A percentile compares a stretch with the other conserved stretches of the same genome.
phyloP scores from a whole-genome alignment of 92 coral and sea anemone genomes.

The Palythoa grandiflora region DNA sequence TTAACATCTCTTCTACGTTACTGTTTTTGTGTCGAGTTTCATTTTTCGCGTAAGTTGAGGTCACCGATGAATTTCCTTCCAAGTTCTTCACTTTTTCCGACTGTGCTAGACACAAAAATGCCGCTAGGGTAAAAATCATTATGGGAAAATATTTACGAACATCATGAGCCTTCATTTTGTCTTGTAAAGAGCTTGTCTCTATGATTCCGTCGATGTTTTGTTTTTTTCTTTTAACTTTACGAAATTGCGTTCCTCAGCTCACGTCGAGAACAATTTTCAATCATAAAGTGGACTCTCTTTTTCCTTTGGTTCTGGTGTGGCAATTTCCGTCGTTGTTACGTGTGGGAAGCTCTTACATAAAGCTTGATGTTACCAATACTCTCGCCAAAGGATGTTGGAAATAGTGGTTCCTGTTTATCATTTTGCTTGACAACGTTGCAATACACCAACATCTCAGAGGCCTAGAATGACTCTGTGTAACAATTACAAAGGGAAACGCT shows the following conservation, averaged over 20 bases:
- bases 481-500: background rate
- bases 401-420: slow-evolving; percentile 26
- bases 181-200: background rate
- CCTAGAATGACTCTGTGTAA: background rate
- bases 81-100: background rate
- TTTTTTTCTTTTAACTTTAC: too few species aligned
- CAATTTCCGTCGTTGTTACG: slow-evolving; percentile 2
- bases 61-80: background rate
- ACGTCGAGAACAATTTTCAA: background rate
- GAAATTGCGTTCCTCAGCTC: background rate
- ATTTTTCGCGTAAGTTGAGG: background rate
- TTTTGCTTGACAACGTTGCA: background rate
- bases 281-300: background rate
- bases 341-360: slow-evolving; percentile 34
- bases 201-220: background rate
- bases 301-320: background rate
- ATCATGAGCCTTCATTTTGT: background rate
- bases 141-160: background rate
- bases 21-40: background rate
- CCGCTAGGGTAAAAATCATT: background rate
- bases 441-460: background rate
- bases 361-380: slow-evolving; percentile 12
- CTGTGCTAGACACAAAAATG: background rate
- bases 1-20: background rate
- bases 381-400: background rate